These are phyloP conservation scores for Coremacera marginata DNA, from an alignment of 2,888 invertebrate genomes.

Conservation along the genomic window DNA sequence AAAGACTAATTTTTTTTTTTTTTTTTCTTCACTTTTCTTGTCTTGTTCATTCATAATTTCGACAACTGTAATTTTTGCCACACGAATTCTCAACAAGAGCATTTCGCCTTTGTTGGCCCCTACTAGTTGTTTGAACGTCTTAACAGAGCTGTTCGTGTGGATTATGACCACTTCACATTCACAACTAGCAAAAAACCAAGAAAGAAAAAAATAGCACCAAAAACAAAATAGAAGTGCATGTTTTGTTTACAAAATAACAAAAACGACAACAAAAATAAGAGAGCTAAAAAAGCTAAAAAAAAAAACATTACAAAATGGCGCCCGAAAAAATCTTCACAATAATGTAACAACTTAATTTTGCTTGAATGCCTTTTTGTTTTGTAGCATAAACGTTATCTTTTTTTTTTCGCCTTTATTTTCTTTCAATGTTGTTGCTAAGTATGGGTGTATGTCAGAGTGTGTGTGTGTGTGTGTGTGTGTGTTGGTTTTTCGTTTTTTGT, in stretches of 20 bases:
- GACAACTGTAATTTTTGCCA: not conserved
- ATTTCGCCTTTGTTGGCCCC: constrained; percentile 10
- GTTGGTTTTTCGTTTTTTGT: constrained; percentile 20
- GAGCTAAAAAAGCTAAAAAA: constrained; percentile 3
- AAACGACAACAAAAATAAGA: constrained; percentile 30
- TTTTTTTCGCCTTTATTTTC: constrained; percentile 22
- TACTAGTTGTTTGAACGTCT: not conserved
- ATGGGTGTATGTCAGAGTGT: not conserved
- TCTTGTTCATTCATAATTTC: constrained; percentile 9
- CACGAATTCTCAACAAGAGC: not conserved
- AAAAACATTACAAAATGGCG: constrained; percentile 7
- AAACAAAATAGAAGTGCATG: constrained; percentile 28
- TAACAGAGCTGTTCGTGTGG: constrained; percentile 55
- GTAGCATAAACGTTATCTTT: constrained; percentile 39
- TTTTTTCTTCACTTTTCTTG: not conserved
- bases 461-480: constrained; percentile 9
- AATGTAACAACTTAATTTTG: constrained; percentile 49
- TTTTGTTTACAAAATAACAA: constrained; percentile 20
- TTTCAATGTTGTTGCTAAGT: not conserved
- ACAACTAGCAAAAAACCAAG: constrained; percentile 52
- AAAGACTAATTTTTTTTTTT: not conserved
- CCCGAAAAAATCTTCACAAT: constrained; percentile 38
- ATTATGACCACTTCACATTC: constrained; percentile 66
- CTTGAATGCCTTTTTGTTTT: constrained; percentile 47
- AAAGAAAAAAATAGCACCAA: not conserved